These are phyloP conservation scores for Agonopterix arenella DNA, from an alignment of 2,888 invertebrate genomes.

Conservation along the genomic window DNA sequence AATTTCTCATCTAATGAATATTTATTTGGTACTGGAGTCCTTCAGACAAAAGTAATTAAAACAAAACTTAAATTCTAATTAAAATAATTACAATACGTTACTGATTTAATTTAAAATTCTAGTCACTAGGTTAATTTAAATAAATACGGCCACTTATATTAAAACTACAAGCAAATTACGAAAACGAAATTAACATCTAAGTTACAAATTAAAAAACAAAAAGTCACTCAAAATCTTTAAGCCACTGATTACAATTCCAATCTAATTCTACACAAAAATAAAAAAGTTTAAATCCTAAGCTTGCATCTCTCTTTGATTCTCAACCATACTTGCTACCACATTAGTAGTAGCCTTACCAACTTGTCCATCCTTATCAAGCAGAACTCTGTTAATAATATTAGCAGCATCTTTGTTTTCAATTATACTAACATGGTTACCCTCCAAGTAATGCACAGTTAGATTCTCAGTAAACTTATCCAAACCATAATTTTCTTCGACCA, in stretches of 20 bases:
- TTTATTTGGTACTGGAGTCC: slow-evolving; percentile 65
- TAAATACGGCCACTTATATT: slow-evolving; percentile 39
- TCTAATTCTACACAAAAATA: neutral
- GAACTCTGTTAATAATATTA: slow-evolving; percentile 76
- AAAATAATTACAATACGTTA: slow-evolving; percentile 11
- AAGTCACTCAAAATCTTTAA: neutral
- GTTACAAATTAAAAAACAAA: neutral
- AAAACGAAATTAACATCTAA: neutral
- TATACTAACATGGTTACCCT: slow-evolving; percentile 84
- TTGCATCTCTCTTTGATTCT: slow-evolving; percentile 43
- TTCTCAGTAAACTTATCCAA: slow-evolving; percentile 76
- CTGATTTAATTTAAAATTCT: neutral
- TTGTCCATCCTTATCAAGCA: slow-evolving; percentile 33
- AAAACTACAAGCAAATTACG: neutral
- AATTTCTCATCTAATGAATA: slow-evolving; percentile 39
- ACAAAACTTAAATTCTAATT: slow-evolving; percentile 17
- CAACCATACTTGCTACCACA: slow-evolving; percentile 52
- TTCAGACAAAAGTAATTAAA: slow-evolving; percentile 24
- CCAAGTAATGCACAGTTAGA: slow-evolving; percentile 79
- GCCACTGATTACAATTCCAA: neutral
- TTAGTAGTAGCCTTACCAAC: slow-evolving; percentile 39
- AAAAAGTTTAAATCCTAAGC: slow-evolving; percentile 10
- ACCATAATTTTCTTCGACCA: slow-evolving; percentile 80
- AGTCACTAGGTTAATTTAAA: slow-evolving; percentile 29
- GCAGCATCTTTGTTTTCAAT: slow-evolving; percentile 80